phyloP scores from a whole-genome alignment of 1,140 invertebrate genomes.

The Thereuonema tuberculata region DNA sequence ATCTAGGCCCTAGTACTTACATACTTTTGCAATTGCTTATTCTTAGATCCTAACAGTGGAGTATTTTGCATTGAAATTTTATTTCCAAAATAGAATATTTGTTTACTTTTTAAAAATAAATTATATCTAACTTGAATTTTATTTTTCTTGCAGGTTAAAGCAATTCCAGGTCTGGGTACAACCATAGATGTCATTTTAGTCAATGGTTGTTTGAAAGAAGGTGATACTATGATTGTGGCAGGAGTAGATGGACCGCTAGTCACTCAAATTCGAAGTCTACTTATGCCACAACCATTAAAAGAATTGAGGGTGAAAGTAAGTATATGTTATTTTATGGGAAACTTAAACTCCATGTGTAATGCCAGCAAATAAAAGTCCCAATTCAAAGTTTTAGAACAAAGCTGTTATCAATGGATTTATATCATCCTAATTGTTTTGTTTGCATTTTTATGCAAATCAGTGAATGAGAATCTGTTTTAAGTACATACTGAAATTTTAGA shows the following conservation, averaged over 20 bases:
- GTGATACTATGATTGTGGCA: constrained; percentile 86
- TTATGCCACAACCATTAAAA: constrained; percentile 96
- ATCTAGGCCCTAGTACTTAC: too few species aligned
- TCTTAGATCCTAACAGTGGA: too few species aligned
- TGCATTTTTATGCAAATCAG: too few species aligned
- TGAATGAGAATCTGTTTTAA: too few species aligned
- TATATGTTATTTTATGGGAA: not conserved
- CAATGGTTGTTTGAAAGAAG: constrained; percentile 82
- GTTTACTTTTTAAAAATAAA: not conserved
- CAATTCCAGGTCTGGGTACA: constrained; percentile 90
- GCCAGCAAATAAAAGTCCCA: too few species aligned
- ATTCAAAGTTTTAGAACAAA: too few species aligned
- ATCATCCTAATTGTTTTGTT: too few species aligned
- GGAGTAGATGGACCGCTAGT: constrained; percentile 97
- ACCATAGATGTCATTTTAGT: constrained; percentile 98
- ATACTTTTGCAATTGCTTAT: too few species aligned
- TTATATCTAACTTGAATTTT: not conserved
- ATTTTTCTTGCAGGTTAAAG: constrained; percentile 85
- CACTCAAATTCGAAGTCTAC: constrained; percentile 88
- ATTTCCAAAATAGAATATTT: not conserved
- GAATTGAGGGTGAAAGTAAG: constrained; percentile 90
- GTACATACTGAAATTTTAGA: too few species aligned
- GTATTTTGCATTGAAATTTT: too few species aligned
- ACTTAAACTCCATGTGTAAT: not conserved
- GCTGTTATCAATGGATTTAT: too few species aligned